Percentiles rank a stretch among this genome's conserved stretches.
Evolutionary conservation across 1,140 invertebrate genomes (phyloP).

Genomic region (Apis florea): DNA sequence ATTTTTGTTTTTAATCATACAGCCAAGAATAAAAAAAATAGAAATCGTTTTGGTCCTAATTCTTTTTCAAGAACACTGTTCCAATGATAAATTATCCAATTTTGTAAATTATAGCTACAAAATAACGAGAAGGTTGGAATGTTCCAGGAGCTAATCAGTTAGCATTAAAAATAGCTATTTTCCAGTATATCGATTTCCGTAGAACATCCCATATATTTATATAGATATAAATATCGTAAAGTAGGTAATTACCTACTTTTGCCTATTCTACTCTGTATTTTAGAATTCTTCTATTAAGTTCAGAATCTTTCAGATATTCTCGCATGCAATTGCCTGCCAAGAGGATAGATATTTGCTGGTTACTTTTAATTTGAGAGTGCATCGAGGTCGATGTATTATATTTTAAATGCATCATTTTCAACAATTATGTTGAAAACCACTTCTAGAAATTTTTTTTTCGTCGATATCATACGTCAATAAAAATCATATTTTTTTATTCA

Average conservation of each 20-base stretch:
- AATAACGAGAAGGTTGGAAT: background rate
- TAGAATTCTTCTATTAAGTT: slow-evolving; percentile 48
- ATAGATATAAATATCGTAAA: slow-evolving; percentile 44
- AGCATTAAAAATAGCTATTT: slow-evolving; percentile 25
- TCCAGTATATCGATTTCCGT: slow-evolving; percentile 59
- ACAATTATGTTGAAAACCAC: background rate
- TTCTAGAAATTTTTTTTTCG: background rate
- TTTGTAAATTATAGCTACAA: background rate
- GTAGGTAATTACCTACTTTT: slow-evolving; percentile 53
- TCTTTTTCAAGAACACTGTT: background rate
- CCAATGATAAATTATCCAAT: background rate
- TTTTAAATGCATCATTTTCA: slow-evolving; percentile 40
- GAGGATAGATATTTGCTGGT: slow-evolving; percentile 46
- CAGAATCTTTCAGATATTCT: slow-evolving; percentile 51
- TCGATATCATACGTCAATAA: no score
- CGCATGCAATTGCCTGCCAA: slow-evolving; percentile 62
- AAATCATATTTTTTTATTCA: background rate
- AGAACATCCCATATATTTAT: slow-evolving; percentile 55
- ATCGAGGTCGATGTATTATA: slow-evolving; percentile 31
- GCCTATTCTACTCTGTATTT: slow-evolving; percentile 54
- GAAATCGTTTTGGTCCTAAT: background rate
- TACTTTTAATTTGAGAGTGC: slow-evolving; percentile 32
- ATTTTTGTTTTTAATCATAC: no score
- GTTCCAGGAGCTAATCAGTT: slow-evolving; percentile 13
- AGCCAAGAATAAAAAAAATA: background rate